Evolutionary conservation across 1,140 invertebrate species (phyloP), one percentile per base, ranked within the genome.

Genomic region (Araneus ventricosus): DNA sequence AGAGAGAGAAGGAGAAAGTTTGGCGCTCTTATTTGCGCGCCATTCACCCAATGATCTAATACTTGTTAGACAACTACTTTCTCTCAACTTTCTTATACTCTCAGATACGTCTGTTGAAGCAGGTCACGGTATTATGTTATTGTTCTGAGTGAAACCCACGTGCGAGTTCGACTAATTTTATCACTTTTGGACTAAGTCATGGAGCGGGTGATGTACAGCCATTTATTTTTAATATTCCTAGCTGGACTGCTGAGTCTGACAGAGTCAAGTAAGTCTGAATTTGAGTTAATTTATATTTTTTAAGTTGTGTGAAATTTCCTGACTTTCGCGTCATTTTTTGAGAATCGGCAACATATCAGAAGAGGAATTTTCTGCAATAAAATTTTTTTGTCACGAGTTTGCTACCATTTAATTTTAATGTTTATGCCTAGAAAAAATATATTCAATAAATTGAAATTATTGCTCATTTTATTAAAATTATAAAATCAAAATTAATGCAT

Each of bases 1-100:
- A 34, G 24, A 52, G 45, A 52, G 2, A 14, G 45, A 14, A 52
- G 45, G 45, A 17, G 80, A 84, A 84, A 84, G 80, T 86, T 86
- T 86, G 84, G 84, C 84, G 84, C 27, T 57, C 20, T 52, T 59
- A 30, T 86, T 86, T 59, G 27, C 30, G 52, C 84, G 84, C 84
- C 84, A 86, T 5, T 86, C 52, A 86, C 52, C 39, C 7, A 52
- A 45, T 52, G 34, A 75, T 75, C 70, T 37, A 75, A 30, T 34
- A 75, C 70, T 30, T 34, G 70, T 34, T 34, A 75, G 70, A 75
- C 70, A 75, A 75, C 70, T 75, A 75, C 70, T 75, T 75, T 75
- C 70, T 34, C 70, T 34, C 8, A 22, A 34, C 70, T 75, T 75
- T 75, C 59, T 63, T 63, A 75, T 75, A 34, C 34, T 75, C 34